phyloP scores from a whole-genome alignment of 2,113 vertebrate species.

The Prionailurus bengalensis region DNA sequence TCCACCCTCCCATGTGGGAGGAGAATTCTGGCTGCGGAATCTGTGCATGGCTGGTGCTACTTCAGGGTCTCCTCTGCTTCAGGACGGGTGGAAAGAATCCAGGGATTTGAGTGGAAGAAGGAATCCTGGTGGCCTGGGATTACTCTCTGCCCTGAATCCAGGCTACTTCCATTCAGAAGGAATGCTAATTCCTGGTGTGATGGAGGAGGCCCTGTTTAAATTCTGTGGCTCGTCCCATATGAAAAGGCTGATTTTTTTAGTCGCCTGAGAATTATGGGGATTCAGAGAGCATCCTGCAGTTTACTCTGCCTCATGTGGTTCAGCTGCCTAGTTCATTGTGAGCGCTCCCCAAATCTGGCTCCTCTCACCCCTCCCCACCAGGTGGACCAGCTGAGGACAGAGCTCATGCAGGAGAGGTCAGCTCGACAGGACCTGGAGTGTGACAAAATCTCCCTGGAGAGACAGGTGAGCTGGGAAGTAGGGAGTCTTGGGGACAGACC shows the following conservation, averaged over 20 bases:
- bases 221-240: background rate
- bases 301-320: background rate
- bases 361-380: constrained; percentile 72
- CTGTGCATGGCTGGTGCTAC: background rate
- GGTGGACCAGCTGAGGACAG: constrained; percentile 95
- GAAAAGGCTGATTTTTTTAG: constrained; percentile 22
- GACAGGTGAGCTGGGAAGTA: constrained; percentile 89
- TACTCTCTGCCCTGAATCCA: background rate
- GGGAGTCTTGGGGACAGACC: background rate
- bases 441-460: constrained; percentile 95
- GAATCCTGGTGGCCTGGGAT: background rate
- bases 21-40: background rate
- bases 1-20: background rate
- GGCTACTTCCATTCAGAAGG: background rate
- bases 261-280: background rate
- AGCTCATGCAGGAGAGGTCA: constrained; percentile 96
- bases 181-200: background rate
- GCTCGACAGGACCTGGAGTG: constrained; percentile 96
- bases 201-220: background rate
- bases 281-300: background rate
- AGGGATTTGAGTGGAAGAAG: background rate
- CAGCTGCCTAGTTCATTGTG: background rate
- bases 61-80: background rate
- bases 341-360: background rate
- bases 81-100: background rate